These are phyloP conservation scores for Cerceris rybyensis DNA, from an alignment of 2,888 invertebrate species.

Conservation along the genomic window DNA sequence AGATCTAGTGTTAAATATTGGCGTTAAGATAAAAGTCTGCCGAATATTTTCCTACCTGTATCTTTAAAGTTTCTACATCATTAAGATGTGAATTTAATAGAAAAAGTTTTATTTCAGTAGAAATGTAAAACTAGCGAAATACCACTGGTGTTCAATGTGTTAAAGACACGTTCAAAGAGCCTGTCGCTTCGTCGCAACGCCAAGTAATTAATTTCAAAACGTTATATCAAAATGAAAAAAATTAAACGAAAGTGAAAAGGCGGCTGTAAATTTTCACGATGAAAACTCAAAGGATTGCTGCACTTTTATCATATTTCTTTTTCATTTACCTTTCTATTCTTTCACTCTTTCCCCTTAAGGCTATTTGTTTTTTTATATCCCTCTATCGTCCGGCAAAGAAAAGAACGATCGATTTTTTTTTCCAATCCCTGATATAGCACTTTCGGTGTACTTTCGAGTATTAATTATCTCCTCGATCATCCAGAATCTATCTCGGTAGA, in stretches of 20 bases:
- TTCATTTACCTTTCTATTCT: no score
- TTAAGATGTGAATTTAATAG: no score
- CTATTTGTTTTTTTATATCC: constrained; percentile 10
- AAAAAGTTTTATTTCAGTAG: no score
- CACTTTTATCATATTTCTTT: neutral
- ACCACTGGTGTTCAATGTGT: no score
- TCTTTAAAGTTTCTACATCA: no score
- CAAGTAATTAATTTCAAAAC: constrained; percentile 46
- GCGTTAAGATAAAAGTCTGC: no score
- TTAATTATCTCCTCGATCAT: constrained; percentile 23
- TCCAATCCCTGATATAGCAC: constrained; percentile 44
- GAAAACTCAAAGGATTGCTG: neutral
- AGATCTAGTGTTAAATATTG: no score
- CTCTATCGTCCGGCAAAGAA: constrained; percentile 22
- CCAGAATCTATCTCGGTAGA: constrained; percentile 43
- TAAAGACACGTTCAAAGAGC: constrained; percentile 61
- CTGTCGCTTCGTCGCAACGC: constrained; percentile 45
- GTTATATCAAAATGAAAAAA: constrained; percentile 4
- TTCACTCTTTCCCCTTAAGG: constrained; percentile 12
- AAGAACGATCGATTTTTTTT: constrained; percentile 29
- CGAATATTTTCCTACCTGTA: no score
- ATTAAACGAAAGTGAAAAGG: constrained; percentile 23
- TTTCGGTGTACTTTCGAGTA: constrained; percentile 65
- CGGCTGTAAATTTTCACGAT: neutral
- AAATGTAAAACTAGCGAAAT: no score